These are phyloP conservation scores for Stomatorhinus walkeri DNA, from an alignment of 2,797 vertebrate genomes.

Conservation along the genomic window DNA sequence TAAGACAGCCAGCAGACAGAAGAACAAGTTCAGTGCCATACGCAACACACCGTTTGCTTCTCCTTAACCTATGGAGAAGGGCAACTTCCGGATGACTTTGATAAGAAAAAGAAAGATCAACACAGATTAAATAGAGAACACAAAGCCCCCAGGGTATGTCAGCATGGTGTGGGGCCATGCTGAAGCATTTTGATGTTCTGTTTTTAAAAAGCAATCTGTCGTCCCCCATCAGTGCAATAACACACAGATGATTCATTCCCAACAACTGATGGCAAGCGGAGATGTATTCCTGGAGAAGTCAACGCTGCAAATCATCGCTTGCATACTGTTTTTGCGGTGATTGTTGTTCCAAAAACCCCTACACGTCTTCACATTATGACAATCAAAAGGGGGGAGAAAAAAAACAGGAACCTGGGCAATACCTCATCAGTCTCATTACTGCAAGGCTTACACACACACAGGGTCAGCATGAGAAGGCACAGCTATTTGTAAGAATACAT, in stretches of 20 bases:
- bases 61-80: not conserved
- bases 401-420: not conserved
- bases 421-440: not conserved
- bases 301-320: not conserved
- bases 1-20: not conserved
- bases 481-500: not conserved
- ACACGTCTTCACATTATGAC: not conserved
- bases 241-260: not conserved
- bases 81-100: not conserved
- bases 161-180: not conserved
- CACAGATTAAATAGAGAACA: not conserved
- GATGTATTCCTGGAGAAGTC: not conserved
- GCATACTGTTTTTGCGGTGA: not conserved
- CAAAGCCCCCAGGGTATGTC: not conserved
- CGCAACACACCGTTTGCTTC: not conserved
- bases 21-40: not conserved
- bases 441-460: not conserved
- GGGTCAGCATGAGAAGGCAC: not conserved
- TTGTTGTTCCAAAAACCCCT: not conserved
- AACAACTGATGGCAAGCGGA: not conserved
- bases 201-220: not conserved
- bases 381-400: not conserved
- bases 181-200: not conserved
- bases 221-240: not conserved
- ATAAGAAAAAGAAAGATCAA: not conserved